Evolutionary conservation across 2,888 invertebrate species (phyloP).

Genomic region (Drosophila subsilvestris): DNA sequence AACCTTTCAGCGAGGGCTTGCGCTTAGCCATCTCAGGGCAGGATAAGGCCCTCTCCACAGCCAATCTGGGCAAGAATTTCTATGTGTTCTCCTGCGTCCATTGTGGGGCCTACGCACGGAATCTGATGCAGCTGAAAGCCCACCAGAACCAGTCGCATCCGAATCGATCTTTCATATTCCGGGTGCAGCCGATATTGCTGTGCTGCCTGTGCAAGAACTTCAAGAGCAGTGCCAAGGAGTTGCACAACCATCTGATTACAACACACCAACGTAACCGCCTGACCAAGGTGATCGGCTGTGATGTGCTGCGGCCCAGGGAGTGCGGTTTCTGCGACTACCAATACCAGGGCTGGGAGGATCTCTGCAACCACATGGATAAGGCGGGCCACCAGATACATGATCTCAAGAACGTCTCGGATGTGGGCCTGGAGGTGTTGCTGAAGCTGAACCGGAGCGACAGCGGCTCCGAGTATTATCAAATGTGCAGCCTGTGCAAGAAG

Average conservation of each 20-base stretch:
- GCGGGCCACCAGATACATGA: slow-evolving; percentile 71
- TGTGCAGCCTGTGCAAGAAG: slow-evolving; percentile 72
- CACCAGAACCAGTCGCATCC: slow-evolving; percentile 59
- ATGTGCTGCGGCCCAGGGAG: slow-evolving; percentile 50
- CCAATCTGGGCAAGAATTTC: slow-evolving; percentile 16
- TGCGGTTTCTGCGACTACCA: slow-evolving; percentile 73
- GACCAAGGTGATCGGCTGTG: slow-evolving; percentile 71
- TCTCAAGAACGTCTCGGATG: slow-evolving; percentile 60
- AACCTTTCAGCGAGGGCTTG: background rate
- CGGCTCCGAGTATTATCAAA: slow-evolving; percentile 65
- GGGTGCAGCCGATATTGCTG: slow-evolving; percentile 63
- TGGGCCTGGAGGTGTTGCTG: slow-evolving; percentile 52
- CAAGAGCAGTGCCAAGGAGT: slow-evolving; percentile 55
- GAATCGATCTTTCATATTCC: slow-evolving; percentile 75
- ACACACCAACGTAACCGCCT: slow-evolving; percentile 48
- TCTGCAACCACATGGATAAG: slow-evolving; percentile 57
- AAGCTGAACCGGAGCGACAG: slow-evolving; percentile 33
- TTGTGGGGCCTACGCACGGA: slow-evolving; percentile 59
- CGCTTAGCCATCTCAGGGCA: background rate
- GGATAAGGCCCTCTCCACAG: background rate
- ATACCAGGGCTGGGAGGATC: slow-evolving; percentile 35
- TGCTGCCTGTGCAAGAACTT: slow-evolving; percentile 71
- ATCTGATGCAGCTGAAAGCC: slow-evolving; percentile 56
- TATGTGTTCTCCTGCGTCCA: slow-evolving; percentile 69
- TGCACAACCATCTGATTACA: slow-evolving; percentile 38